Base-by-base conservation (phyloP, 2,888 invertebrate genomes). In the Sesia apiformis region DNA sequence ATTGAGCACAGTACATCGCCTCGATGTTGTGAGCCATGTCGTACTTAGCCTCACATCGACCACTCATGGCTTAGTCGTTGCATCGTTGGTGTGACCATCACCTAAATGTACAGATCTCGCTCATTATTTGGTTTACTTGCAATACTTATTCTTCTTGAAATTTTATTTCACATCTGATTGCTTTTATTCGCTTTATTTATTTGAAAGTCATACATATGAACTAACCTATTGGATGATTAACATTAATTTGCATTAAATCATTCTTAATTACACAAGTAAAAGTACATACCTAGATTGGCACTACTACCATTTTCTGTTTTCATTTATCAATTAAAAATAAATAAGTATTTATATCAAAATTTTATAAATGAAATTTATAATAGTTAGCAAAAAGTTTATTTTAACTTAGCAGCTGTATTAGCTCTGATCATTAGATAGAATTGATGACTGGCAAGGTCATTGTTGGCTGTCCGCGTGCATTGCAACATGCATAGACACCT, bases 31-130 rank as follows among this genome's bases (percentile, higher is more conserved):
- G 79, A 81, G 84, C 82, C 83, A 79, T 76, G 74, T 76, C 59
- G 76, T 81, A 77, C 70, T 65, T 81, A 84, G 84, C 69, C 78
- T 79, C 84, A 80, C 81, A 74, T 73, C 63, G 74, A 76, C 60
- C 78, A 77, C 80, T 76, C 84, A 86, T 83, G 86, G 86, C 88
- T 88, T 88, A 78, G 85, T 82, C 63, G 76, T 81, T 79, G 70
- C 86, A 87, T 88, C 72, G 74, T 86, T 72, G 82, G 81, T 85
- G 86, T 85, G 72, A 74, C 64, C 74, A 76, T 75, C 70, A 67
- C 65, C 62, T 69, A 63, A 71, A 67, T 80, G 78, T 81, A 81
- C 72, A 80, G 69, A 70, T 65, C 67, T 73, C 63, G 57, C 62
- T 69, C 76, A 77, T 75, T 71, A 70, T 69, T 80, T 73, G 79